These are phyloP conservation scores for Tiliacea aurago DNA, from an alignment of 2,888 invertebrate genomes.

Conservation along the genomic window DNA sequence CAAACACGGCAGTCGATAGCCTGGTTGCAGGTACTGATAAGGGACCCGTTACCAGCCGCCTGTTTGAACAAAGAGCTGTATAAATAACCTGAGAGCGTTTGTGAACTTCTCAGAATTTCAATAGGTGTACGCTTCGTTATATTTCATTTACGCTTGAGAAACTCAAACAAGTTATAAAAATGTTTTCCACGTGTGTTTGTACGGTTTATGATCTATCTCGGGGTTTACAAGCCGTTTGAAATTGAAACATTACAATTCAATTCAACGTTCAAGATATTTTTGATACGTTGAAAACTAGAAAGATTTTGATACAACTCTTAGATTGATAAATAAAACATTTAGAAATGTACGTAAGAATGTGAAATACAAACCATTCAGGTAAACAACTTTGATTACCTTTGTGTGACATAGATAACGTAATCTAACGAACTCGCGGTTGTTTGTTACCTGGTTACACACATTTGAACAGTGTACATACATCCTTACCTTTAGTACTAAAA, in stretches of 20 bases:
- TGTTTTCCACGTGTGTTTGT: slow-evolving; percentile 47
- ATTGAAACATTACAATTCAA: slow-evolving; percentile 2
- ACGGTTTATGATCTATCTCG: slow-evolving; percentile 46
- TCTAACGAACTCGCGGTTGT: slow-evolving; percentile 50
- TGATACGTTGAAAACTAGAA: background rate
- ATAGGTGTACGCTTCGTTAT: slow-evolving; percentile 60
- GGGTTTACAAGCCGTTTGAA: background rate
- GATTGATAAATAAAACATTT: slow-evolving; percentile 5
- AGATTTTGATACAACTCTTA: background rate
- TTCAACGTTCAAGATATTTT: background rate
- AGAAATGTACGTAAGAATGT: slow-evolving; percentile 2
- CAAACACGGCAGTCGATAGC: slow-evolving; percentile 88
- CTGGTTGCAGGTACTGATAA: slow-evolving; percentile 86
- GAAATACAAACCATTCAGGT: slow-evolving; percentile 9
- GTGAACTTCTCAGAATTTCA: slow-evolving; percentile 66
- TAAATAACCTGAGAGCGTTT: slow-evolving; percentile 64
- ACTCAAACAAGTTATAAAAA: slow-evolving; percentile 67
- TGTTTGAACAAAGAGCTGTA: slow-evolving; percentile 71
- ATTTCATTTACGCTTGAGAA: slow-evolving; percentile 67
- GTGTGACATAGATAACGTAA: slow-evolving; percentile 63
- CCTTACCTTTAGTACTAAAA: slow-evolving; percentile 8
- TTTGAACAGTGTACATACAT: slow-evolving; percentile 24
- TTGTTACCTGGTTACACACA: slow-evolving; percentile 20
- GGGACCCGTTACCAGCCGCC: slow-evolving; percentile 71
- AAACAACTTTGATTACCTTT: slow-evolving; percentile 51